Evolutionary conservation across 2,888 invertebrate genomes (phyloP).

Genomic region (Tetranychus truncatus): DNA sequence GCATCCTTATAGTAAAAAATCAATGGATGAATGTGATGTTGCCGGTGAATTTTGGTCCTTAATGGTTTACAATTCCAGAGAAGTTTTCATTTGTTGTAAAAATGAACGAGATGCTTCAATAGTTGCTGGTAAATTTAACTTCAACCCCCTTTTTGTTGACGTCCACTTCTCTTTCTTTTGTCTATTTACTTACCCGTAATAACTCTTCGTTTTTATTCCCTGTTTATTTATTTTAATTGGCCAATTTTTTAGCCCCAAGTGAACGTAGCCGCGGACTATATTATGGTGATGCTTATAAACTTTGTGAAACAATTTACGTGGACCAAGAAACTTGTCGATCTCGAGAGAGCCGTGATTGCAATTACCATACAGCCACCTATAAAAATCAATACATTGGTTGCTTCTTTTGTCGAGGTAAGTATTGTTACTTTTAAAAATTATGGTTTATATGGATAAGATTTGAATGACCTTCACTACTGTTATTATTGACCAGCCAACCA

Average conservation of each 20-base stretch:
- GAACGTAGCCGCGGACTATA: background rate
- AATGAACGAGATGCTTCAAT: background rate
- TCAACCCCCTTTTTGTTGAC: background rate
- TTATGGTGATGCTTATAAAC: slow-evolving; percentile 6
- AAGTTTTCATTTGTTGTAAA: background rate
- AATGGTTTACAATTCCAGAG: background rate
- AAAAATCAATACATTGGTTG: slow-evolving; percentile 6
- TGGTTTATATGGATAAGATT: no score
- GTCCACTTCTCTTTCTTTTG: background rate
- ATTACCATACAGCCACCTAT: slow-evolving; percentile 8
- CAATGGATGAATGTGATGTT: background rate
- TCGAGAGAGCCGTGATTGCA: slow-evolving; percentile 5
- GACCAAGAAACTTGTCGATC: slow-evolving; percentile 7
- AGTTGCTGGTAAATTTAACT: background rate
- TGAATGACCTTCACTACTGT: no score
- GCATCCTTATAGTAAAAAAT: background rate
- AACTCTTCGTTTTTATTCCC: background rate
- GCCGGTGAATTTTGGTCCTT: background rate
- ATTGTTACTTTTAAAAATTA: no score
- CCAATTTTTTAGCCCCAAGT: background rate
- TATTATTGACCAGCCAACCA: no score
- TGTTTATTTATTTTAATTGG: background rate
- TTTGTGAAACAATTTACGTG: slow-evolving; percentile 13
- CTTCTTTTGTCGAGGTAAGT: slow-evolving; percentile 12
- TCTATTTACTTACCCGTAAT: background rate